phyloP scores from a whole-genome alignment of 2,797 vertebrate species.

The Liasis olivaceus region DNA sequence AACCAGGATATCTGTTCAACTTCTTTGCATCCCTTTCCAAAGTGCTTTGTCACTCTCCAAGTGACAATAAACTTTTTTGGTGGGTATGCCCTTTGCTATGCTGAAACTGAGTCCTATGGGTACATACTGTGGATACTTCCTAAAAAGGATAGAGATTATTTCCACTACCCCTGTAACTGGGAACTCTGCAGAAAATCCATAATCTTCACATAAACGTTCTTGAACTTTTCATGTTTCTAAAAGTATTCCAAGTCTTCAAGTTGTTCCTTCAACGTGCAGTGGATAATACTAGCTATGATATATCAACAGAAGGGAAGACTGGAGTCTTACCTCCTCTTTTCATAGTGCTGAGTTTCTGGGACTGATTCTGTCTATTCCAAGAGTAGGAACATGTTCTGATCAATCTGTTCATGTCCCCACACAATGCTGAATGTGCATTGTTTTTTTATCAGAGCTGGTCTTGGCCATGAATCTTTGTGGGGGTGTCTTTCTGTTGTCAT shows the following conservation, averaged over 20 bases:
- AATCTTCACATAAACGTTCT: not conserved
- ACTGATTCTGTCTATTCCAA: not conserved
- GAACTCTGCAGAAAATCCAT: not conserved
- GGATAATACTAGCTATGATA: not conserved
- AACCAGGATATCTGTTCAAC: not conserved
- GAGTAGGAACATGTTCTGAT: not conserved
- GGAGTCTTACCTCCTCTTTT: not conserved
- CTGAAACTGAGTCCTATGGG: not conserved
- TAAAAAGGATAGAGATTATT: not conserved
- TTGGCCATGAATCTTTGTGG: not conserved
- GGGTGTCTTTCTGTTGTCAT: not conserved
- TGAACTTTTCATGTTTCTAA: not conserved
- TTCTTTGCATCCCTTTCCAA: not conserved
- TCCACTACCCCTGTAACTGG: not conserved
- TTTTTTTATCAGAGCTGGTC: not conserved
- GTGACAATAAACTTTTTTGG: not conserved
- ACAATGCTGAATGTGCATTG: not conserved
- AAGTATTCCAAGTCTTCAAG: not conserved
- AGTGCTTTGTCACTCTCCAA: not conserved
- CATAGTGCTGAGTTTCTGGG: not conserved
- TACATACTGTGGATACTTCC: not conserved
- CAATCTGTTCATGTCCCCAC: not conserved
- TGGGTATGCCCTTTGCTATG: not conserved
- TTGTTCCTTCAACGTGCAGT: not conserved
- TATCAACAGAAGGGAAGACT: not conserved